These are phyloP conservation scores for Adelges cooleyi DNA, from an alignment of 1,140 invertebrate species.

Conservation along the genomic window DNA sequence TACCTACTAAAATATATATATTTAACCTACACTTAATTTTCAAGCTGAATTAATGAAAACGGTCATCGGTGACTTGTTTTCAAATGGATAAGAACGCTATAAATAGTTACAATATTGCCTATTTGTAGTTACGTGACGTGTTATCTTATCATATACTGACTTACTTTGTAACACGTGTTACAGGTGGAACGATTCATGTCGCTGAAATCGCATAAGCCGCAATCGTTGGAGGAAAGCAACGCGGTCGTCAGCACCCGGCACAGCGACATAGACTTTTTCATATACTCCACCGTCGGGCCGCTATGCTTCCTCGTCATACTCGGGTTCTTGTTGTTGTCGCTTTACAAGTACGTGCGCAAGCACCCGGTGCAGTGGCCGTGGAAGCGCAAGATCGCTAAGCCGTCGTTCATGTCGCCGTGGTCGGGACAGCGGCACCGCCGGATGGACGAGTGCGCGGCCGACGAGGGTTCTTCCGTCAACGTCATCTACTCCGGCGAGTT, in stretches of 20 bases:
- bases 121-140: no score
- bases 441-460: neutral
- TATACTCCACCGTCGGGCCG: constrained; percentile 34
- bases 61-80: no score
- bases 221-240: constrained; percentile 31
- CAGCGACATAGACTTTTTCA: constrained; percentile 34
- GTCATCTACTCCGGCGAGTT: constrained; percentile 37
- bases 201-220: constrained; percentile 32
- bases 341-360: constrained; percentile 32
- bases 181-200: constrained; percentile 29
- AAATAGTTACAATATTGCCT: no score
- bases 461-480: constrained; percentile 31
- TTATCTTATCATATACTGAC: no score
- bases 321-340: constrained; percentile 31
- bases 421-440: neutral
- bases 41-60: no score
- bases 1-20: no score
- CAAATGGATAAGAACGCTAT: no score
- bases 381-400: constrained; percentile 32
- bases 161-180: no score
- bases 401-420: constrained; percentile 23
- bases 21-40: no score
- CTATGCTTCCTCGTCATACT: constrained; percentile 33
- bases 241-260: constrained; percentile 32
- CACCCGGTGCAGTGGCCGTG: constrained; percentile 33